These are phyloP conservation scores for Plecotus auritus DNA, from an alignment of 2,113 vertebrate genomes.

Conservation along the genomic window DNA sequence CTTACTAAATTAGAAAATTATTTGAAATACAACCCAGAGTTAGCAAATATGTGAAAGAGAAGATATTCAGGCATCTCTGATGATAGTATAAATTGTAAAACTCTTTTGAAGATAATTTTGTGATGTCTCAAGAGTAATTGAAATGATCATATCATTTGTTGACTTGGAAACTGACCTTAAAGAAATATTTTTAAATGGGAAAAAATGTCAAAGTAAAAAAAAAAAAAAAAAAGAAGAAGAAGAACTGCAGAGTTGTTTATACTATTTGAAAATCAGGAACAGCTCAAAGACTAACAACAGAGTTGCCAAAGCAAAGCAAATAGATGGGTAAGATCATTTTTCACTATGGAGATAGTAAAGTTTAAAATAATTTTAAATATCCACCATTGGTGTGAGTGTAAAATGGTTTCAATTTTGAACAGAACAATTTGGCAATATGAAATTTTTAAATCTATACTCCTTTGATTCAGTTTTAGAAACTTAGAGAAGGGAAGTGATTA, in stretches of 20 bases:
- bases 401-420: neutral
- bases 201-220: neutral
- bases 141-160: neutral
- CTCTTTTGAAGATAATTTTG: neutral
- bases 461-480: neutral
- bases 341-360: neutral
- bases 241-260: neutral
- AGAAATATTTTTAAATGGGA: slow-evolving; percentile 29
- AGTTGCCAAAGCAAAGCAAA: neutral
- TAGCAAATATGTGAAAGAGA: neutral
- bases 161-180: slow-evolving; percentile 31
- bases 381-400: neutral
- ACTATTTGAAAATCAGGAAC: neutral
- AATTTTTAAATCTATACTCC: neutral
- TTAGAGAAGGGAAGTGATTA: neutral
- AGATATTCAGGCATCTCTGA: neutral
- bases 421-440: neutral
- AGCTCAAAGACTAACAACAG: neutral
- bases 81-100: neutral
- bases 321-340: neutral
- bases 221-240: too few relatives aligned
- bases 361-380: neutral
- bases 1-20: neutral
- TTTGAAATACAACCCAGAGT: neutral
- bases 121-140: neutral